A percentile compares a stretch with the other conserved stretches of the same genome.
Conservation (phyloP, 1,140 invertebrate species). For the Aphis gossypii region DNA sequence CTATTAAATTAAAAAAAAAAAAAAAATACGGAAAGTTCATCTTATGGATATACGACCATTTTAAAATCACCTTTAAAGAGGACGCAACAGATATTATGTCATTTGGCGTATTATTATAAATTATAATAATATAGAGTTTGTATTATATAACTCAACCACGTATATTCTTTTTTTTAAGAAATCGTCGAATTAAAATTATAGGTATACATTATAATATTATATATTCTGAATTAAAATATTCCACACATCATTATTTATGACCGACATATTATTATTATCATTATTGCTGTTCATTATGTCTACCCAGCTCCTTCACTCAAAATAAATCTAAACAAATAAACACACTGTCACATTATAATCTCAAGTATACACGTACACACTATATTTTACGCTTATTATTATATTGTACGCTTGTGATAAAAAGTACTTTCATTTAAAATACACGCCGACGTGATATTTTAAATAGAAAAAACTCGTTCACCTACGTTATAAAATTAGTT, state of each 20-base stretch:
- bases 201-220: neutral
- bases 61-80: neutral
- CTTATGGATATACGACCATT: neutral
- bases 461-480: constrained; percentile 23
- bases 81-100: neutral
- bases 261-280: neutral
- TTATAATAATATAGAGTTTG: neutral
- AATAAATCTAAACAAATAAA: neutral
- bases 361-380: neutral
- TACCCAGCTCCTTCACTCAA: neutral
- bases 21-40: neutral
- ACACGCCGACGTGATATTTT: constrained; percentile 8
- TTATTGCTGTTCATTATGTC: neutral
- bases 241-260: neutral
- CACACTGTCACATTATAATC: neutral
- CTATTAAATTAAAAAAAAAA: no score
- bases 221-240: neutral
- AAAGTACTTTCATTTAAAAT: constrained; percentile 18
- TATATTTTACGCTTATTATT: neutral
- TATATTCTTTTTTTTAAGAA: neutral
- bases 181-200: neutral
- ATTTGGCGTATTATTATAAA: neutral
- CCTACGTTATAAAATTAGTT: constrained; percentile 27
- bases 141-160: neutral
- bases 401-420: neutral